Conservation (phyloP, 64 coral and sea anemone genomes). For the Montipora foliosa region DNA sequence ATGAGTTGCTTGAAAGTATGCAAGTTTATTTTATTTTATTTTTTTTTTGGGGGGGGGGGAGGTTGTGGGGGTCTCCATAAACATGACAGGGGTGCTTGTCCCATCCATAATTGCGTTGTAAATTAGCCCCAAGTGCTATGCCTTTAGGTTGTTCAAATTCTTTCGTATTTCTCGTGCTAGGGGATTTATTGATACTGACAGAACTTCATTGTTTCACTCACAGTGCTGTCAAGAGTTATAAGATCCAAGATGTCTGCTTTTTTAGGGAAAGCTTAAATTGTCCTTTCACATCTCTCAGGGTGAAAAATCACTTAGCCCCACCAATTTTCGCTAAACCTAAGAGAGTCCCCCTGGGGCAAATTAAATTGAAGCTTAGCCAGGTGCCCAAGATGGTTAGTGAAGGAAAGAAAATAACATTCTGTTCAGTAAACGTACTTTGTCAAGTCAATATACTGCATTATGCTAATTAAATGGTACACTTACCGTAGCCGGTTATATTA, state of each 20-base stretch:
- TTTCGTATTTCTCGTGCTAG: slow-evolving; percentile 43
- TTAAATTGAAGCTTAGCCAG: slow-evolving; percentile 49
- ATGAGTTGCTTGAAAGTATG: slow-evolving; percentile 1
- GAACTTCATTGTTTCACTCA: slow-evolving; percentile 49
- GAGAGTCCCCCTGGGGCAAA: slow-evolving; percentile 9
- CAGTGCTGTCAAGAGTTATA: slow-evolving; percentile 27
- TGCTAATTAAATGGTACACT: background rate
- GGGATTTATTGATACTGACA: slow-evolving; percentile 52
- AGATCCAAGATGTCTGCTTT: background rate
- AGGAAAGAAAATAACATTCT: slow-evolving; percentile 46
- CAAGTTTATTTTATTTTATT: no score
- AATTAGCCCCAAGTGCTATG: slow-evolving; percentile 38
- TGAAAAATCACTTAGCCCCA: slow-evolving; percentile 46
- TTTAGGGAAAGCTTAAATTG: slow-evolving; percentile 40
- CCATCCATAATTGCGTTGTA: background rate
- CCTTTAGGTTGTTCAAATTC: slow-evolving; percentile 34
- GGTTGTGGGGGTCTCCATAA: slow-evolving; percentile 24
- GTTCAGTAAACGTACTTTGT: slow-evolving; percentile 40
- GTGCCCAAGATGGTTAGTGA: slow-evolving; percentile 38
- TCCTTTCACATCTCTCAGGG: slow-evolving; percentile 48
- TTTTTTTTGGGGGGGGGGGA: background rate
- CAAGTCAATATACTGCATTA: slow-evolving; percentile 27
- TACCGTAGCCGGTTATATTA: slow-evolving; percentile 1
- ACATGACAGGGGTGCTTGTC: slow-evolving; percentile 1
- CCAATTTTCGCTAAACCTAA: slow-evolving; percentile 17